Evolutionary conservation across 2,888 invertebrate genomes (phyloP), one percentile per base, ranked within the genome.

Genomic region (Melinopterus prodromus): DNA sequence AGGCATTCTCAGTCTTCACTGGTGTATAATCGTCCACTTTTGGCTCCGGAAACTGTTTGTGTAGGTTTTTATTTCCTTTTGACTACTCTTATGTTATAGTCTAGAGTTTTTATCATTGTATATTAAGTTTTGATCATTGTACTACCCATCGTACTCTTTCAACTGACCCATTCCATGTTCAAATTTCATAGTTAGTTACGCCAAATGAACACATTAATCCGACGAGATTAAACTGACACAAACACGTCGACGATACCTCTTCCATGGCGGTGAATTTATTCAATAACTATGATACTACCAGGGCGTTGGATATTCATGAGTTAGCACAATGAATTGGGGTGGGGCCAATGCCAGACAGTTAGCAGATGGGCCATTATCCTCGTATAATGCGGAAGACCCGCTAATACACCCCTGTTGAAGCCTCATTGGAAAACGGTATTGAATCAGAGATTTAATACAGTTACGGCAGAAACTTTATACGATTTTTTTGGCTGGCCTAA

Each of bases 321-420:
- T 77, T 38, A 69, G 77, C 75, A 77, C 71, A 79, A 80, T 75
- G 79, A 77, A 77, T 70, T 77, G 76, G 81, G 80, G 80, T 35
- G 80, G 80, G 77, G 80, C 72, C 77, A 74, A 53, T 79, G 12
- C 75, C 77, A 79, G 82, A 82, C 80, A 80, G 79, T 75, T 77
- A 82, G 80, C 82, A 82, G 82, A 82, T 82, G 82, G 80, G 79
- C 80, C 70, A 80, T 80, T 80, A 80, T 80, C 38, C 80, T 38
- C 74, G 26, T 77, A 80, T 80, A 80, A 80, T 80, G 74, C 74
- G 78, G 78, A 80, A 77, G 76, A 79, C 79, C 80, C 79, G 79
- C 79, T 79, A 80, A 80, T 79, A 80, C 80, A 70, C 70, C 79
- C 79, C 80, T 74, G 70, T 36, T 37, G 70, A 77, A 74, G 71